Evolutionary conservation across 2,888 invertebrate genomes (phyloP), one percentile per base, ranked within the genome.

Genomic region (Cetonia aurata): DNA sequence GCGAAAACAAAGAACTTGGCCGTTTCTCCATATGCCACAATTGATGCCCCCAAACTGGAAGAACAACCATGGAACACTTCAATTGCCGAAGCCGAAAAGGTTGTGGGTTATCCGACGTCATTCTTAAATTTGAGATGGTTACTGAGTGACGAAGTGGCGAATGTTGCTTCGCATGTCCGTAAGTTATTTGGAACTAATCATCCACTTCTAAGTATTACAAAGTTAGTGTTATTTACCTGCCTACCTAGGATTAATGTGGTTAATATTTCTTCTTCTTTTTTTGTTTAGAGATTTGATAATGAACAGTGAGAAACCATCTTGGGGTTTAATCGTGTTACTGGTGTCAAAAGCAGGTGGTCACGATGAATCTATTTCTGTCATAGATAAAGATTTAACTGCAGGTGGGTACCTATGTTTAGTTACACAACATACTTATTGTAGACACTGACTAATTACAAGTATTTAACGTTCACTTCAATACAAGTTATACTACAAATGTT

Each of bases 31-130:
- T 10, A 62, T 9, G 33, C 33, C 33, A 53, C 31, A 12, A 62
- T 31, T 10, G 31, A 15, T 53, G 67, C 57, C 1, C 53, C 53
- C 9, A 71, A 68, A 60, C 3, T 53, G 6, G 71, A 71, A 17
- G 37, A 56, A 9, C 37, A 69, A 25, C 56, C 94, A 80, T 96
- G 95, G 95, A 94, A 93, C 82, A 88, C 92, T 76, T 95, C 95
- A 1, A 93, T 98, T 17, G 94, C 94, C 75, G 96, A 97, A 83
- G 98, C 97, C 12, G 98, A 98, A 86, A 96, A 96, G 86, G 93
- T 98, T 74, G 96, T 98, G 41, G 97, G 97, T 2, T 98, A 98
- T 86, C 96, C 98, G 3, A 96, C 97, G 1, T 96, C 97, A 3
- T 96, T 96, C 83, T 87, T 97, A 71, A 96, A 94, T 81, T 86